Evolutionary conservation across 2,888 invertebrate species (phyloP).

Genomic region (Xestia xanthographa): DNA sequence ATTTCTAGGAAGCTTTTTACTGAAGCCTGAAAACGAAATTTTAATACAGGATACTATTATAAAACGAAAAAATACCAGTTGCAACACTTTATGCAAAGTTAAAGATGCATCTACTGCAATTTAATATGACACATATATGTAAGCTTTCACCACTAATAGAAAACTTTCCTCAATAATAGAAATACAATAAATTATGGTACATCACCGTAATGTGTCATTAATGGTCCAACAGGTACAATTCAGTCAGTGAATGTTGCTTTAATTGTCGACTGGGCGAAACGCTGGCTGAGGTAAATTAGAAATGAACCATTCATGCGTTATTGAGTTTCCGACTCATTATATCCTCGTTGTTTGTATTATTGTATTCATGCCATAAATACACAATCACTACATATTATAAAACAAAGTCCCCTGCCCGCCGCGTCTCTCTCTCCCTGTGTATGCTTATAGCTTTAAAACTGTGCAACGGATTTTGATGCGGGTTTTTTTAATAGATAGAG

Average conservation of each 20-base stretch:
- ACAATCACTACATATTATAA: too few relatives aligned
- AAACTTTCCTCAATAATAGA: not conserved
- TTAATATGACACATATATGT: not conserved
- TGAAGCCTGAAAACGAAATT: not conserved
- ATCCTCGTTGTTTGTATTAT: conserved; percentile 36
- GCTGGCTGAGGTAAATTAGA: conserved; percentile 59
- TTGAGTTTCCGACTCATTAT: conserved; percentile 49
- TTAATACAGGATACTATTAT: not conserved
- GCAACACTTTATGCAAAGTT: not conserved
- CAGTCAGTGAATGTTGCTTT: conserved; percentile 53
- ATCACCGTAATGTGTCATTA: not conserved
- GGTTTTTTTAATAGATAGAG: too few relatives aligned
- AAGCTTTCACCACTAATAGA: not conserved
- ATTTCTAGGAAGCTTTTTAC: too few relatives aligned
- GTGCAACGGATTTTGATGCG: too few relatives aligned
- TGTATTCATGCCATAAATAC: conserved; percentile 8
- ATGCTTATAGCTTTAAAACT: too few relatives aligned
- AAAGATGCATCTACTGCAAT: not conserved
- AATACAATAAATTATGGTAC: not conserved
- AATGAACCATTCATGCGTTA: conserved; percentile 64
- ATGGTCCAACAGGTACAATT: conserved; percentile 22
- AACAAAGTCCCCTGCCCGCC: too few relatives aligned
- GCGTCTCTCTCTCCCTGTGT: too few relatives aligned
- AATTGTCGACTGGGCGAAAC: conserved; percentile 51
- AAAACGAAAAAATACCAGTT: not conserved